Evolutionary conservation across 2,888 invertebrate species (phyloP).

Genomic region (Zonitis immaculata): DNA sequence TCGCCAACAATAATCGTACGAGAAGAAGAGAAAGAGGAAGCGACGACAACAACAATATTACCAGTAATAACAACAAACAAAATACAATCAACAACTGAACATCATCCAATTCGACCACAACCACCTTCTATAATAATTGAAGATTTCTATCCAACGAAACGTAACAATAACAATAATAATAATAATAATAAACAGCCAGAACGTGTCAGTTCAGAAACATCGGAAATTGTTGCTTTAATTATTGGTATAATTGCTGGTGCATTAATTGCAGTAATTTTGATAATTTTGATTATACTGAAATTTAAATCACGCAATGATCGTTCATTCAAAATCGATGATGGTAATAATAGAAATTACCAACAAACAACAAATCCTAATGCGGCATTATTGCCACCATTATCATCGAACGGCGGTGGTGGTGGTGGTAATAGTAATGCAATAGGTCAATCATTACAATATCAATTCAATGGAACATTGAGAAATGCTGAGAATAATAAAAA

Average conservation of each 20-base stretch:
- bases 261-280: conserved; percentile 82
- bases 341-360: conserved; percentile 55
- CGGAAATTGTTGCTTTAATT: conserved; percentile 71
- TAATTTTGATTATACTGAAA: conserved; percentile 85
- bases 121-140: conserved; percentile 37
- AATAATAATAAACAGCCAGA: conserved; percentile 46
- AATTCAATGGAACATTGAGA: conserved; percentile 52
- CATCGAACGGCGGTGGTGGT: conserved; percentile 35
- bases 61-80: conserved; percentile 24
- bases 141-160: conserved; percentile 36
- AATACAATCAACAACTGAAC: conserved; percentile 33
- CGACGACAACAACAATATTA: conserved; percentile 25
- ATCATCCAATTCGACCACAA: conserved; percentile 38
- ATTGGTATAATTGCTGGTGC: conserved; percentile 89
- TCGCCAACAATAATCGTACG: conserved; percentile 30
- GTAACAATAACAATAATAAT: too few relatives aligned
- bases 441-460: conserved; percentile 49
- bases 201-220: conserved; percentile 63
- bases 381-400: conserved; percentile 58
- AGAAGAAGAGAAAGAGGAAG: conserved; percentile 25
- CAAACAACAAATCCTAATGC: conserved; percentile 77
- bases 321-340: conserved; percentile 90
- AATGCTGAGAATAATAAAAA: conserved; percentile 48
- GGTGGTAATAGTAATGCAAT: not conserved
- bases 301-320: conserved; percentile 81